A percentile compares a stretch with the other conserved stretches of the same genome.
These are phyloP conservation scores for Haliclona indistincta DNA, from an alignment of 37 sponge, comb jelly and placozoan genomes.

Conservation along the genomic window DNA sequence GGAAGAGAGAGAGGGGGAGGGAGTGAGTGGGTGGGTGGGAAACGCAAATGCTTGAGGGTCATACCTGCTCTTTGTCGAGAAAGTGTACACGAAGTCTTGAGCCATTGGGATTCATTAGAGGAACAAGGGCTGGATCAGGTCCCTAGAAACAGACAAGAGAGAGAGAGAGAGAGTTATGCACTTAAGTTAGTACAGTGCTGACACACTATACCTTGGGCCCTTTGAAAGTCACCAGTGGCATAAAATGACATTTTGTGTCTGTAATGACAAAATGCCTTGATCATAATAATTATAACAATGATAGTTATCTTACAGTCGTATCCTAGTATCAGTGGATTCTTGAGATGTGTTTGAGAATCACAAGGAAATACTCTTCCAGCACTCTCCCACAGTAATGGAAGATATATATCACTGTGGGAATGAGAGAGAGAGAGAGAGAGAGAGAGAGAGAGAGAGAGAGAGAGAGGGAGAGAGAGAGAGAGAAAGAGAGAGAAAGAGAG, in stretches of 20 bases:
- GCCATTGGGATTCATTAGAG: conserved; percentile 21
- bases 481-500: conserved; percentile 34
- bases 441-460: not conserved
- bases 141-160: conserved; percentile 24
- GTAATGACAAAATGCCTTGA: not conserved
- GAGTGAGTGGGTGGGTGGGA: too few species aligned
- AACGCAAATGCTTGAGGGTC: too few species aligned
- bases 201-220: conserved; percentile 24
- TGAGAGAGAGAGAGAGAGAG: not conserved
- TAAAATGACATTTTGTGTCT: conserved; percentile 38
- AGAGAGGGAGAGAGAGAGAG: not conserved
- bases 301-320: conserved; percentile 43
- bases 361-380: conserved; percentile 21
- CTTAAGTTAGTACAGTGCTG: not conserved
- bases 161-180: not conserved
- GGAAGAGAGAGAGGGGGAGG: too few species aligned
- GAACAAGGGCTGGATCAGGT: conserved; percentile 44
- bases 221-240: conserved; percentile 55
- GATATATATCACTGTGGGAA: conserved; percentile 53
- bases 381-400: conserved; percentile 64
- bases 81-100: conserved; percentile 27
- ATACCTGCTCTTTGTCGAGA: conserved; percentile 31
- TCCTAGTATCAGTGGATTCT: conserved; percentile 53
- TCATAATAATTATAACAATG: not conserved
- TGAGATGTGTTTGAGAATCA: conserved; percentile 41